Evolutionary conservation across 2,797 vertebrate genomes (phyloP), one percentile per base, ranked within the genome.

Genomic region (Epinephelus coioides): DNA sequence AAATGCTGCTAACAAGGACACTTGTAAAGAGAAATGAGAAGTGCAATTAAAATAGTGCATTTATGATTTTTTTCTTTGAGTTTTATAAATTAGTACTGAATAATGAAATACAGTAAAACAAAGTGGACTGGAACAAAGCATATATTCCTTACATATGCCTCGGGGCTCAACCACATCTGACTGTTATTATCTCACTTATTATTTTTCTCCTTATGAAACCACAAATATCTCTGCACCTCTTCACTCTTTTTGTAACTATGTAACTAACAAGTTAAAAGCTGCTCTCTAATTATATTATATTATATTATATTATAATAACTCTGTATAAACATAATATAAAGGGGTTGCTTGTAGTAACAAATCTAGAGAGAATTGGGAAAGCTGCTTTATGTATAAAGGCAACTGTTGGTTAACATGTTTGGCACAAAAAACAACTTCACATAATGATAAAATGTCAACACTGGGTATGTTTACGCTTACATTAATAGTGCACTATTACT

Each of bases 1-100:
- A 65, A 23, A 34, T 25, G 34, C 34, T 51, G 74, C 70, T 83
- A 82, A 86, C 85, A 83, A 82, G 63, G 54, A 57, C 30, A 19
- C 62, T 72, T 57, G 44, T 63, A 47, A 67, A 40, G 71, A 56
- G 63, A 63, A 62, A 75, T 69, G 73, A 70, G 63, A 61, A 61
- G 53, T 77, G 72, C 60, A 80, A 69, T 85, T 83, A 79, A 34
- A 72, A 10, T 18, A 18, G 11, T 27, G 51, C 65, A 56, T 63
- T 30, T 44, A 72, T 57, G 11, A 40, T 69, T 64, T 60, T 75
- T 63, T 30, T 8, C 30, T 30, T 19, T 6, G 13, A 50, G n/a
- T 11, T 21, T 15, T 15, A 34, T 25, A 25, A 60, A 76, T 60
- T 63, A 76, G 7, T 6, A 7, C 4, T 69, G 56, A 65, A 75